Percentiles rank a stretch among this genome's conserved stretches.
These are phyloP conservation scores for Sceliomorpha sp. DNA, from an alignment of 2,888 invertebrate genomes.

Conservation along the genomic window DNA sequence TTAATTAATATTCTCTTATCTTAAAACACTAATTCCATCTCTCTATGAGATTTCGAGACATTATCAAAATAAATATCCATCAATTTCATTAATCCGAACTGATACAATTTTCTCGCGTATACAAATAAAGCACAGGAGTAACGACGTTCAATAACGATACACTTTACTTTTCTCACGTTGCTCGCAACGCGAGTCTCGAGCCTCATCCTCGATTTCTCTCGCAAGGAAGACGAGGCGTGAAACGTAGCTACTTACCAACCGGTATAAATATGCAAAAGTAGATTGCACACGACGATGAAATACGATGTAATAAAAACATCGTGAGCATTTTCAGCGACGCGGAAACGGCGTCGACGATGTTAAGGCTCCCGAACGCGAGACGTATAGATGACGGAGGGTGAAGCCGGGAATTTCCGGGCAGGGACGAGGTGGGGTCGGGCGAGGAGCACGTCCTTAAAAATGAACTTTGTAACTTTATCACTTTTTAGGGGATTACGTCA, in stretches of 20 bases:
- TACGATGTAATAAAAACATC: slow-evolving; percentile 74
- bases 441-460: slow-evolving; percentile 70
- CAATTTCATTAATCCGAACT: too few species aligned
- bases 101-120: background rate
- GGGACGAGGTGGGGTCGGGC: slow-evolving; percentile 35
- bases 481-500: slow-evolving; percentile 74
- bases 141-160: slow-evolving; percentile 3
- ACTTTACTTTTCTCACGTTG: background rate
- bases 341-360: slow-evolving; percentile 57
- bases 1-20: too few species aligned
- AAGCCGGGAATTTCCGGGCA: slow-evolving; percentile 46
- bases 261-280: slow-evolving; percentile 73
- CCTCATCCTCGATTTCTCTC: slow-evolving; percentile 30
- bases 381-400: slow-evolving; percentile 54
- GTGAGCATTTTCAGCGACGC: slow-evolving; percentile 69
- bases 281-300: slow-evolving; percentile 70
- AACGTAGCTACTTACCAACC: slow-evolving; percentile 66
- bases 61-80: too few species aligned
- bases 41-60: too few species aligned
- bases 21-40: too few species aligned
- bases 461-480: slow-evolving; percentile 75
- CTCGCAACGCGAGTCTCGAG: slow-evolving; percentile 1
- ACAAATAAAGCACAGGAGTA: background rate
- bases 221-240: slow-evolving; percentile 49
- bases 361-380: slow-evolving; percentile 47